Conservation (phyloP, 2,888 invertebrate species). For the Blera fallax region DNA sequence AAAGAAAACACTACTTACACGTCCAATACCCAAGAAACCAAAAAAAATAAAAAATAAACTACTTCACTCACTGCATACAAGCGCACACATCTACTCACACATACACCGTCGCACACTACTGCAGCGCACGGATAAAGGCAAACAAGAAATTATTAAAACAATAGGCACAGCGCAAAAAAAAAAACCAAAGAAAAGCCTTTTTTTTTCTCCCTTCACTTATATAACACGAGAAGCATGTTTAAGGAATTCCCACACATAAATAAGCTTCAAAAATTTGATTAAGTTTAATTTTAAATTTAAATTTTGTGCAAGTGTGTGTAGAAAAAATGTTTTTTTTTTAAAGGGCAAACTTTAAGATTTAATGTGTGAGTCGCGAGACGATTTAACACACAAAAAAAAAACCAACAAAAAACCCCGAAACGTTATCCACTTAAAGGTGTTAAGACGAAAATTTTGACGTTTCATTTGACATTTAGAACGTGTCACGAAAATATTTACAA, state of each 20-base stretch:
- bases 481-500: constrained; percentile 3
- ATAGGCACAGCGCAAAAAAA: background rate
- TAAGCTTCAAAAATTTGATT: background rate
- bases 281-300: background rate
- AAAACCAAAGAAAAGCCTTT: too few relatives aligned
- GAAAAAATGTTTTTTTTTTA: background rate
- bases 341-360: background rate
- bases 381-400: background rate
- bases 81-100: background rate
- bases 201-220: background rate
- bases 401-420: background rate
- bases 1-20: background rate
- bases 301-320: background rate
- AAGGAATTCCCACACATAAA: background rate
- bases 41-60: background rate
- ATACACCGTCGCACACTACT: background rate
- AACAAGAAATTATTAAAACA: background rate
- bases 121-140: background rate
- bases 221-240: background rate
- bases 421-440: background rate
- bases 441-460: background rate
- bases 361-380: background rate
- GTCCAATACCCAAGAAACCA: background rate
- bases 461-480: background rate
- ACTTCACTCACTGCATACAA: background rate